Evolutionary conservation across 2,113 vertebrate genomes (phyloP), one percentile per base, ranked within the genome.

Genomic region (Barbus barbus): DNA sequence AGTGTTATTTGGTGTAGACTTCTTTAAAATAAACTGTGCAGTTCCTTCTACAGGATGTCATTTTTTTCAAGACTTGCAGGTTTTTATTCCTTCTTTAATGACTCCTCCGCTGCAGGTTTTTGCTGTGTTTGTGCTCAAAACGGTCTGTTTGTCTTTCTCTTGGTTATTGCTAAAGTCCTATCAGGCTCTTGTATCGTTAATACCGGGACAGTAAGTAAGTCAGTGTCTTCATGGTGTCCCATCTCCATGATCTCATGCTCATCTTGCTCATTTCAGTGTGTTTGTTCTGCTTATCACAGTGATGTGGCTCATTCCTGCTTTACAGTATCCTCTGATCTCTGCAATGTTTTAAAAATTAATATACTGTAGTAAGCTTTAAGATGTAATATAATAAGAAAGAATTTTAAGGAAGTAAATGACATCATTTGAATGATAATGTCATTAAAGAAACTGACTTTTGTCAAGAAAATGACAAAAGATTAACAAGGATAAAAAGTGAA

Each of bases 231-330:
- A 5, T 77, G 36, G 26, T 51, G n/a, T 31, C 33, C 28, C n/a
- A 12, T 81, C 33, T 85, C 28, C 80, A 53, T 53, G 56, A 46
- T 53, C 75, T 75, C 33, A 84, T 75, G 72, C 13, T 60, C 9
- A n/a, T 90, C 56, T 80, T 78, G 83, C 28, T 83, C 83, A 41
- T 75, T 63, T 81, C 44, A 1, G 86, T 79, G 83, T 63, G 53
- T 22, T 87, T 78, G 82, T 84, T 88, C 74, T 81, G 86, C 71
- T 87, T 73, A 72, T 80, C 81, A 85, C 46, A 58, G 67, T 81
- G 20, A n/a, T 76, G 69, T 73, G 38, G 46, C 58, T 56, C 28
- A 76, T 51, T 69, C 61, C 33, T 73, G 18, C 13, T 67, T 46
- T 56, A 65, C 38, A 78, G 33, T 41, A 33, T 48, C 38, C 44